Base-by-base conservation (phyloP, 1,140 invertebrate species). In the Cydia fagiglandana region DNA sequence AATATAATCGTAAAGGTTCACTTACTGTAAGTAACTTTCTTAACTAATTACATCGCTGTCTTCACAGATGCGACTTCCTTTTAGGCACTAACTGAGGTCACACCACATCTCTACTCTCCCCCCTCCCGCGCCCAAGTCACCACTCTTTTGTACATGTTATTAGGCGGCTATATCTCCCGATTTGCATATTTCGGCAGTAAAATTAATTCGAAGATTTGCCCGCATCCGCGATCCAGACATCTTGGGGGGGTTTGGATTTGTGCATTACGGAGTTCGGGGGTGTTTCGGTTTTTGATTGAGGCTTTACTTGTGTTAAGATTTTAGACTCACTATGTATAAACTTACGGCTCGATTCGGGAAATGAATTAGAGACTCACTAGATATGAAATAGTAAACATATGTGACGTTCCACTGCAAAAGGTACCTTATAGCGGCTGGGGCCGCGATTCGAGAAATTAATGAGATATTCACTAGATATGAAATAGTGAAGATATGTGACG, bases 191-290 rank as follows among this genome's bases (percentile, higher is more conserved):
- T 92, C 84, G 85, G 87, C 90, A 93, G 91, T 93, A 92, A 93
- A 93, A 93, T 93, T 93, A 93, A 93, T 93, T 93, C 91, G 89
- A 92, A 93, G 92, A 93, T 93, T 93, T 93, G 90, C 91, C 90
- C 90, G 88, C 87, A 90, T 89, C 85, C 87, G 81, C 82, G 80
- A 81, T 77, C 84, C 80, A 83, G 84, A 83, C 85, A 79, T 85
- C 78, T 84, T 84, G 75, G 77, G 82, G 82, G 84, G 61, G 81
- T 86, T 90, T 83, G 88, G 88, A 88, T 91, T 89, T 91, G 83
- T 92, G 89, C 88, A 91, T 84, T 83, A 83, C 81, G 78, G 81
- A 80, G 78, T 56, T 56, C 47, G 15, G 53, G 20, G 56, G 50
- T 53, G 50, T n/a, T 83, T 78, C 83, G 86, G 78, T 88, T 88